A percentile compares a stretch with the other conserved stretches of the same genome.
phyloP scores from a whole-genome alignment of 2,113 vertebrate species.

The Nesogale talazaci region DNA sequence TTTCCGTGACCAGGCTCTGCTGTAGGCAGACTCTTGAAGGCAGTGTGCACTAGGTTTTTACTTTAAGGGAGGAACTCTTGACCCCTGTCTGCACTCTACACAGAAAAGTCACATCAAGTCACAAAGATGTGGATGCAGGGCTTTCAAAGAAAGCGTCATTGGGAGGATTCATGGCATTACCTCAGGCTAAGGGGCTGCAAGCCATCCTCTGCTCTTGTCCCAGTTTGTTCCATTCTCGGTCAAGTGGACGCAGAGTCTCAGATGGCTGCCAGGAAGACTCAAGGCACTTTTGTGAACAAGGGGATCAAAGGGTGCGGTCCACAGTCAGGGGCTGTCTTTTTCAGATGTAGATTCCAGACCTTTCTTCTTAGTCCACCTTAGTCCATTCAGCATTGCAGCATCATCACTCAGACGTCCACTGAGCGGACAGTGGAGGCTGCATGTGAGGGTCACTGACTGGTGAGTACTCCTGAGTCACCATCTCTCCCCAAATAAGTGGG shows the following conservation, averaged over 20 bases:
- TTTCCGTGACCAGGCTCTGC: neutral
- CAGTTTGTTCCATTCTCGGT: neutral
- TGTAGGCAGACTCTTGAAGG: neutral
- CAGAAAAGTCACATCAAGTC: neutral
- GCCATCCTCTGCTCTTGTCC: neutral
- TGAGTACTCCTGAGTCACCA: too few species aligned
- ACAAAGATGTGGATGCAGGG: neutral
- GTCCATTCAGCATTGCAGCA: too few species aligned
- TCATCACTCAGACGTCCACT: too few species aligned
- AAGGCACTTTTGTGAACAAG: too few species aligned
- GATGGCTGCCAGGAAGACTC: neutral
- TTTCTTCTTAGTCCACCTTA: too few species aligned
- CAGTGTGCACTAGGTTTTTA: neutral
- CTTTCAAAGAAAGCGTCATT: neutral
- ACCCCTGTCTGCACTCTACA: neutral
- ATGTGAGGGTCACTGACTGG: neutral
- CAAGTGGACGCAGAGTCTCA: neutral
- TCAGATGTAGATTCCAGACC: too few species aligned
- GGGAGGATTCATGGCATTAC: neutral
- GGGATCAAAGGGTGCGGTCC: too few species aligned
- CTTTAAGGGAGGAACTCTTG: neutral
- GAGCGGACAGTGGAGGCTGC: too few species aligned
- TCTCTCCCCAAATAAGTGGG: too few species aligned
- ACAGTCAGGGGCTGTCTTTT: too few species aligned
- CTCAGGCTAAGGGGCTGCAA: neutral